These are phyloP conservation scores for Menura novaehollandiae DNA, from an alignment of 2,113 vertebrate species.

Conservation along the genomic window DNA sequence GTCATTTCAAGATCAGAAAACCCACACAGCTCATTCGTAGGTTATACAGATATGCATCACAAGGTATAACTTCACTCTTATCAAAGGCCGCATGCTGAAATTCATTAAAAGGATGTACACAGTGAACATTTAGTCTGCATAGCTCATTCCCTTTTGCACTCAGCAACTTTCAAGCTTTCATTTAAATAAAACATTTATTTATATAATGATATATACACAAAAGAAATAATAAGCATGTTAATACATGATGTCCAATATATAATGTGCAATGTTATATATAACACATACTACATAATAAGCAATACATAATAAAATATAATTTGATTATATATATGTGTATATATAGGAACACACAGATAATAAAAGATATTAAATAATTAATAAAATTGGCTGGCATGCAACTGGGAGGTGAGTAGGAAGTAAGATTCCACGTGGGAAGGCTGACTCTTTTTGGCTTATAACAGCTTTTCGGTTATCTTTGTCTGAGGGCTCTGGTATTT, in stretches of 20 bases:
- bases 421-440: neutral
- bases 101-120: neutral
- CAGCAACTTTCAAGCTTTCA: neutral
- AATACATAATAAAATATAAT: neutral
- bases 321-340: neutral
- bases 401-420: neutral
- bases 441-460: neutral
- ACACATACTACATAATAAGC: fast-evolving
- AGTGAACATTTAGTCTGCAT: neutral
- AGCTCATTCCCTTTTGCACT: neutral
- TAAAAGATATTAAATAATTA: neutral
- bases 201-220: neutral
- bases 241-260: neutral
- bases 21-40: neutral
- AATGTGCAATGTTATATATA: neutral
- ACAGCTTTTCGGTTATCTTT: neutral
- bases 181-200: neutral
- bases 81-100: neutral
- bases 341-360: neutral
- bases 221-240: fast-evolving
- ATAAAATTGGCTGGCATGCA: neutral
- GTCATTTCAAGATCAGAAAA: neutral
- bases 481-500: neutral
- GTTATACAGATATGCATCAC: neutral
- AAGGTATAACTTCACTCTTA: neutral